Evolutionary conservation across 2,888 invertebrate species (phyloP), one percentile per base, ranked within the genome.

Genomic region (Helicoverpa assulta): DNA sequence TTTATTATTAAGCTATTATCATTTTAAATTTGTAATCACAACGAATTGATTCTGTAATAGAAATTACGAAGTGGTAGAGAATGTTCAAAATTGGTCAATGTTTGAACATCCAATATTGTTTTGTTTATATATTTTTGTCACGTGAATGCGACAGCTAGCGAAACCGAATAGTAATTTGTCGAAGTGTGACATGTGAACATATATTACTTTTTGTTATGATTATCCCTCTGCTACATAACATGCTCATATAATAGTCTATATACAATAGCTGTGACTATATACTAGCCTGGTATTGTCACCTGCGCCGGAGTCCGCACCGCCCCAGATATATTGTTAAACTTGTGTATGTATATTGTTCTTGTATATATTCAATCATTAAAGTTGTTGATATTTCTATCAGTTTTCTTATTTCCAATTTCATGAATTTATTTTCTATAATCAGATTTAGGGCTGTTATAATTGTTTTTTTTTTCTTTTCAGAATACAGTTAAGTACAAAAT

Each of bases 301-400:
- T n/a, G 43, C 66, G 40, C 19, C 53, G 75, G 72, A 77, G 67
- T 80, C 73, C 59, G 85, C 85, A 81, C 80, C 80, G 84, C 73
- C 78, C 83, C 84, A 84, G 77, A 77, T 83, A 78, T 91, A 80
- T 78, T 93, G 92, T 94, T 93, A 89, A 90, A 89, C 88, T 88
- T 90, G 90, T 92, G 90, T 91, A 90, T 91, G 89, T 92, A 92
- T 90, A 90, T 93, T 94, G 92, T 94, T 94, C 94, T 91, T 95
- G 95, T 95, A 94, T 95, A 95, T 95, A 95, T 93, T 92, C 92
- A 92, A 94, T 93, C 90, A 95, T 92, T 94, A 95, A 94, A 95
- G 93, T 95, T 95, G 95, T 95, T 95, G 95, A 95, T 95, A 95
- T 95, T 95, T 94, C 92, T 77, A 81, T 81, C 56, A 60, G 73